Evolutionary conservation across 1,140 invertebrate species (phyloP).

Genomic region (Notospermus geniculatus): DNA sequence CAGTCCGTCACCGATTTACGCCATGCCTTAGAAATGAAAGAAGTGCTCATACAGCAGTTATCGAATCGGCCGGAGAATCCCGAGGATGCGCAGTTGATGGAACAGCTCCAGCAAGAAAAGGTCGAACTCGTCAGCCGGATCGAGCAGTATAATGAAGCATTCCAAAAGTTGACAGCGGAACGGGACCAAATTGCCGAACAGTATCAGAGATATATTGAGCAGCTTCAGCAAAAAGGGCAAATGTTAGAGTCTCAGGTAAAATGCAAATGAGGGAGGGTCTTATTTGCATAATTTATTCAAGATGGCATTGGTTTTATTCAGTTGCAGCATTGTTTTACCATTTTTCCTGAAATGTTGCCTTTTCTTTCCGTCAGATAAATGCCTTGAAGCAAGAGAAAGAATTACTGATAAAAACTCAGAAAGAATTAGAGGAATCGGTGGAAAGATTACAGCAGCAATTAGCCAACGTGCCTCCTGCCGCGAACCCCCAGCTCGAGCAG

Average conservation of each 20-base stretch:
- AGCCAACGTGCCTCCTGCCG: background rate
- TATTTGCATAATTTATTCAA: too few relatives aligned
- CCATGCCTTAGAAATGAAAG: slow-evolving; percentile 64
- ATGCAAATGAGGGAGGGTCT: too few relatives aligned
- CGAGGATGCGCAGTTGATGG: background rate
- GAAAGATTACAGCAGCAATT: slow-evolving; percentile 29
- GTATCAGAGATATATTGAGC: slow-evolving; percentile 74
- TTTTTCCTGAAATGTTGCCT: too few relatives aligned
- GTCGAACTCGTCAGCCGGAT: slow-evolving; percentile 60
- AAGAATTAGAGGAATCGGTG: slow-evolving; percentile 39
- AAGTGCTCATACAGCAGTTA: slow-evolving; percentile 68
- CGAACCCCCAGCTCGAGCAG: background rate
- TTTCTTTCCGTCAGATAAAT: slow-evolving; percentile 45
- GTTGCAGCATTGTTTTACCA: too few relatives aligned
- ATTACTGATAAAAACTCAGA: slow-evolving; percentile 37
- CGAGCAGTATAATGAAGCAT: slow-evolving; percentile 51
- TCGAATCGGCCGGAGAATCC: slow-evolving; percentile 3
- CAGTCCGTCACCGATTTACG: slow-evolving; percentile 63
- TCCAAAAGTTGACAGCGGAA: slow-evolving; percentile 45
- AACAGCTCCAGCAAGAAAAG: slow-evolving; percentile 46
- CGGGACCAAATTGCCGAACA: slow-evolving; percentile 68
- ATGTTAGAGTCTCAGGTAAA: slow-evolving; percentile 58
- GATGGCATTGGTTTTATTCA: too few relatives aligned
- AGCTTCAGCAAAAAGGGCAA: slow-evolving; percentile 67
- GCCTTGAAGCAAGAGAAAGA: slow-evolving; percentile 49